phyloP scores from a whole-genome alignment of 2,888 invertebrate species.

The Yponomeuta plumbellus region DNA sequence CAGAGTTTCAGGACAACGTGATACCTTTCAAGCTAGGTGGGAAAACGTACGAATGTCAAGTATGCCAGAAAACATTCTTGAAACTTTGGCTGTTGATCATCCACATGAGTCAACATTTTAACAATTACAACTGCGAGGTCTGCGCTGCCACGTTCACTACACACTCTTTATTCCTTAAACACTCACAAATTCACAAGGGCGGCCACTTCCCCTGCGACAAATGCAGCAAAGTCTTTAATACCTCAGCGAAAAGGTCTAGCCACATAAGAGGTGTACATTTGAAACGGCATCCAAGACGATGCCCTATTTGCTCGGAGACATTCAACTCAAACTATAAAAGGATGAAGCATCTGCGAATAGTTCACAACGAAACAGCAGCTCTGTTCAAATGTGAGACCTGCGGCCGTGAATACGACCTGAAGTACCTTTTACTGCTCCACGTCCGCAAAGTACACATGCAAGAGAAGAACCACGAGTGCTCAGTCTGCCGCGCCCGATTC shows the following conservation, averaged over 20 bases:
- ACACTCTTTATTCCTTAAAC: conserved; percentile 40
- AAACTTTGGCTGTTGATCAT: conserved; percentile 51
- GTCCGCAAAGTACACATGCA: conserved; percentile 56
- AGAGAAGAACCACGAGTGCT: conserved; percentile 55
- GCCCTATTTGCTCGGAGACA: conserved; percentile 55
- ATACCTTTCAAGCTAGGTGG: conserved; percentile 54
- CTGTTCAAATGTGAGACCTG: conserved; percentile 51
- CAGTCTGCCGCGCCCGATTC: conserved; percentile 49
- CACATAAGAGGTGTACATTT: conserved; percentile 54
- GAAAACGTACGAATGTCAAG: conserved; percentile 46
- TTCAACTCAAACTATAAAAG: conserved; percentile 58
- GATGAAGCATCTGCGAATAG: conserved; percentile 51
- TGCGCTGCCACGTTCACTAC: conserved; percentile 57
- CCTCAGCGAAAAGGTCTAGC: conserved; percentile 40
- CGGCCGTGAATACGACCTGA: conserved; percentile 51
- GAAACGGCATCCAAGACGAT: conserved; percentile 44
- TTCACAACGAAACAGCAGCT: conserved; percentile 46
- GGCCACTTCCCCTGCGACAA: conserved; percentile 54
- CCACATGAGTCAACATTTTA: conserved; percentile 62
- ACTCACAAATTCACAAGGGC: conserved; percentile 46
- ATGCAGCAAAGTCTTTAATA: conserved; percentile 58
- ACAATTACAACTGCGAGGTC: conserved; percentile 57
- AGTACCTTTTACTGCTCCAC: conserved; percentile 51
- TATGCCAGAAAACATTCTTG: conserved; percentile 45
- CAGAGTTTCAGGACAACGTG: conserved; percentile 44